Evolutionary conservation across 2,888 invertebrate genomes (phyloP), one percentile per base, ranked within the genome.

Genomic region (Drosophila kanekoi): DNA sequence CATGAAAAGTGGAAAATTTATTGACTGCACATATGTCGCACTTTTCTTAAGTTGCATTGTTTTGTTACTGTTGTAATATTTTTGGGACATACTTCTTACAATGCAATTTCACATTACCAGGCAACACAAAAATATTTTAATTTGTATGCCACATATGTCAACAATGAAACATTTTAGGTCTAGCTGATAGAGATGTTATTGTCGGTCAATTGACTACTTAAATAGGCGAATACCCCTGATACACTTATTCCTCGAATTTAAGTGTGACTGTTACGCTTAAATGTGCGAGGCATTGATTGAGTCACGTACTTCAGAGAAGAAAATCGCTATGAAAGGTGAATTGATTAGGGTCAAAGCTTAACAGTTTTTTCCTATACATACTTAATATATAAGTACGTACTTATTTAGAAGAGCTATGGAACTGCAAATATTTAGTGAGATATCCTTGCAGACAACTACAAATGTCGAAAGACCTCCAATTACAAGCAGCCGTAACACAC

Each of bases 1-100:
- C 90, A 89, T 90, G 89, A 89, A 87, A 90, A 72, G 85, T 81
- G 74, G 77, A 89, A 90, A 89, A 88, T 90, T 90, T 85, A 85
- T 87, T 81, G 78, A 89, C 80, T 81, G 80, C 84, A 79, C 89
- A 89, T 89, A 89, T 90, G 89, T 84, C 87, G 83, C 83, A 77
- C 64, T 85, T 83, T 79, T 70, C 56, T 45, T 51, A n/a, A 23
- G n/a, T 28, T 45, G 54, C 69, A 69, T 56, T 61, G 60, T 56
- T 11, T 20, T 64, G 38, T 43, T 57, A 44, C 48, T 43, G 53
- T 66, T 59, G 37, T 9, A 16, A 33, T 14, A 59, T 35, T 45
- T 45, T 56, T 37, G 28, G 32, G 45, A 49, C 45, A 56, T 58
- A 38, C 73, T 48, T 56, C 35, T 54, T 32, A 63, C 51, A 62